phyloP scores from a whole-genome alignment of 2,113 vertebrate species.

The Theristicus caerulescens region DNA sequence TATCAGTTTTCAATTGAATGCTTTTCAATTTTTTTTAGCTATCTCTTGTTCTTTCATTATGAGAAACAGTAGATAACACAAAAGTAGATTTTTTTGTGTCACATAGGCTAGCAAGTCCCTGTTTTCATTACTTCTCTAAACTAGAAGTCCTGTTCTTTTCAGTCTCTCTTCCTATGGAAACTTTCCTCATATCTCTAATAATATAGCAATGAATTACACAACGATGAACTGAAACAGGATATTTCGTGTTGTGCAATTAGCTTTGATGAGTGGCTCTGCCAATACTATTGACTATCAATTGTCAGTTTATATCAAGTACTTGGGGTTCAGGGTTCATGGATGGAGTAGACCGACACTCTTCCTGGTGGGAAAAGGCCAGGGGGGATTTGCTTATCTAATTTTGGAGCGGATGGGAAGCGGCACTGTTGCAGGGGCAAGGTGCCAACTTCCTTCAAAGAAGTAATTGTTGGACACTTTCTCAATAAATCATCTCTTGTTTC shows the following conservation, averaged over 20 bases:
- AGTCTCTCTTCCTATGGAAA: not conserved
- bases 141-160: not conserved
- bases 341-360: not conserved
- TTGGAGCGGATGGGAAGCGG: not conserved
- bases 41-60: slow-evolving; percentile 32
- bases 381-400: slow-evolving; percentile 53
- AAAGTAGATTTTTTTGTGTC: not conserved
- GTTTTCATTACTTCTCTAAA: not conserved
- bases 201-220: not conserved
- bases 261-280: not conserved
- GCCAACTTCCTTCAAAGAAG: slow-evolving; percentile 52
- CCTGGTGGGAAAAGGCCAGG: slow-evolving; percentile 21
- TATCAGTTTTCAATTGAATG: slow-evolving; percentile 29
- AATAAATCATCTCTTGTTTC: slow-evolving; percentile 47
- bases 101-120: not conserved
- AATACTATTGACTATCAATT: slow-evolving; percentile 10
- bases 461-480: slow-evolving; percentile 35
- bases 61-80: slow-evolving; percentile 2
- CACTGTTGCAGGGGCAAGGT: not conserved
- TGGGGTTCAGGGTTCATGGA: not conserved
- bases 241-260: slow-evolving; percentile 13
- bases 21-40: not conserved
- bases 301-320: not conserved
- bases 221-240: not conserved
- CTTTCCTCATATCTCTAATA: not conserved